Percentiles rank a stretch among this genome's conserved stretches.
phyloP scores from a whole-genome alignment of 2,888 invertebrate species.

The Synanthedon myopaeformis region DNA sequence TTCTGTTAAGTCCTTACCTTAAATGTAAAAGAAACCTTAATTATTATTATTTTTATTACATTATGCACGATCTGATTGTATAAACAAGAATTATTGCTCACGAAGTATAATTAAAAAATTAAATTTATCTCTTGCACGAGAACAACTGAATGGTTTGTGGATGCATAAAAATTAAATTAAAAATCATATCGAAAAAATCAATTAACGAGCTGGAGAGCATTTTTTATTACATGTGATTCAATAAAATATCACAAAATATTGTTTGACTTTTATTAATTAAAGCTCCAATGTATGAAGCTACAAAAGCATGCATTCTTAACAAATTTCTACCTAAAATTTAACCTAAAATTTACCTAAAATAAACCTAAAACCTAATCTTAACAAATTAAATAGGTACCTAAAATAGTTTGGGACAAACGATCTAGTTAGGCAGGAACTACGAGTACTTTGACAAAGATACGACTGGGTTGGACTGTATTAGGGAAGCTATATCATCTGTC shows the following conservation, averaged over 20 bases:
- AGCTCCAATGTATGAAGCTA: neutral
- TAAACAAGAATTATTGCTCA: constrained; percentile 25
- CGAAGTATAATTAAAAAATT: constrained; percentile 12
- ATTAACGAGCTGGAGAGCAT: constrained; percentile 12
- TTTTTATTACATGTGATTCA: constrained; percentile 48
- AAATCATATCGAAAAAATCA: neutral
- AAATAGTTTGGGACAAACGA: too few species aligned
- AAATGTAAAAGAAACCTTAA: neutral
- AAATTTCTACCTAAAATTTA: too few species aligned
- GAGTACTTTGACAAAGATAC: too few species aligned
- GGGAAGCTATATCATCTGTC: too few species aligned
- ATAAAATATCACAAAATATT: constrained; percentile 23
- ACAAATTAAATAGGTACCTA: too few species aligned
- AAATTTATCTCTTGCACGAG: constrained; percentile 21
- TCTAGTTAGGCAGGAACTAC: too few species aligned
- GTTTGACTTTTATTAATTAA: neutral
- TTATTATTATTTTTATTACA: neutral
- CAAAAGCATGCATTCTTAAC: too few species aligned
- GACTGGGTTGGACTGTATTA: too few species aligned
- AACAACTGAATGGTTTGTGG: constrained; percentile 8
- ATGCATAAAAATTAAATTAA: constrained; percentile 2
- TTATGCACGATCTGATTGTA: constrained; percentile 19
- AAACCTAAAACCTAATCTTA: too few species aligned
- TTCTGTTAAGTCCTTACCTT: neutral
- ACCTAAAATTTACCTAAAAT: too few species aligned